A percentile compares a stretch with the other conserved stretches of the same genome.
phyloP scores from a whole-genome alignment of 2,797 vertebrate genomes.

The Enoplosus armatus region DNA sequence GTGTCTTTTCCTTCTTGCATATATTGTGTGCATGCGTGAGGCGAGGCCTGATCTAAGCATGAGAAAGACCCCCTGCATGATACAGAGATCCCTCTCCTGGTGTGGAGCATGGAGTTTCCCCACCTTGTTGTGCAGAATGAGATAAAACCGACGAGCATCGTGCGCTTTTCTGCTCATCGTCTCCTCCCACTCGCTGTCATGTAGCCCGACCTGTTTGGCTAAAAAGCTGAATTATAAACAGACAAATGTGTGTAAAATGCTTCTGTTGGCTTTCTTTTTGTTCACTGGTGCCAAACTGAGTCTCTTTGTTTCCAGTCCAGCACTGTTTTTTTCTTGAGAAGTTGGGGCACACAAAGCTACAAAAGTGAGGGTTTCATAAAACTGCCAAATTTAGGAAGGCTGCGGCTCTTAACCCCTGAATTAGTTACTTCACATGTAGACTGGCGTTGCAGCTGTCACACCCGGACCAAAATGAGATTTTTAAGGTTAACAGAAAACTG shows the following conservation, averaged over 20 bases:
- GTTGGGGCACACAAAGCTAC: conserved; percentile 31
- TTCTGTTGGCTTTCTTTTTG: conserved; percentile 54
- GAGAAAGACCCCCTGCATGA: conserved; percentile 74
- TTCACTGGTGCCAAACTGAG: conserved; percentile 69
- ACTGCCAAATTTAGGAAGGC: conserved; percentile 64
- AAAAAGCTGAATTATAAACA: conserved; percentile 46
- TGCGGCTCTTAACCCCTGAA: conserved; percentile 24
- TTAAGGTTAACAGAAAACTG: conserved; percentile 43
- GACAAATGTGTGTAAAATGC: conserved; percentile 44
- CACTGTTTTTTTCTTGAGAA: conserved; percentile 14
- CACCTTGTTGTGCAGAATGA: conserved; percentile 49
- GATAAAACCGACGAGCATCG: conserved; percentile 49
- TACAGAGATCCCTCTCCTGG: conserved; percentile 43
- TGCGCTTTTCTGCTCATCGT: conserved; percentile 59
- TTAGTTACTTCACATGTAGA: conserved; percentile 20
- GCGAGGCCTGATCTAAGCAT: conserved; percentile 79
- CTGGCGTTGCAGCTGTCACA: conserved; percentile 46
- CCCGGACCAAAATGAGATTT: conserved; percentile 73
- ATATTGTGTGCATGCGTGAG: conserved; percentile 81
- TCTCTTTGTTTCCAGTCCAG: conserved; percentile 39
- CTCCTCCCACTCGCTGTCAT: conserved; percentile 49
- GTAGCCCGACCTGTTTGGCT: conserved; percentile 56
- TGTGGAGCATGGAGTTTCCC: conserved; percentile 67
- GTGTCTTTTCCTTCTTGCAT: conserved; percentile 57
- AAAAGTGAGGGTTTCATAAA: conserved; percentile 34